Evolutionary conservation across 2,888 invertebrate genomes (phyloP), one percentile per base, ranked within the genome.

Genomic region (Anarsia innoxiella): DNA sequence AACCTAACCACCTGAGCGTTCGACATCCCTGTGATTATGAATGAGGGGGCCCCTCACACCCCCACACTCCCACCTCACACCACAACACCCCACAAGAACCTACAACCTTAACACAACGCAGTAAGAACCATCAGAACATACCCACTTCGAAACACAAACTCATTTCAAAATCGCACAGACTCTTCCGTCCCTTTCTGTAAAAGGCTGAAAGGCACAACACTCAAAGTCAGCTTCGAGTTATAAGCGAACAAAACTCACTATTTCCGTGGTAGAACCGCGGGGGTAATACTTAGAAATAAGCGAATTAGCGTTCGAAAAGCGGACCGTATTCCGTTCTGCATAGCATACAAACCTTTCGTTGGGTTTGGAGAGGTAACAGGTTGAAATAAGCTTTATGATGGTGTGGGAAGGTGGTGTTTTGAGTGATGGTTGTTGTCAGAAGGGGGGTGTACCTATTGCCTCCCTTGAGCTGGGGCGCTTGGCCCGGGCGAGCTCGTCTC

Each of bases 1-100:
- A 73, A 72, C 69, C 73, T 69, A 66, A 74, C 76, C 82, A 82
- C 79, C 80, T 80, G 80, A 74, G 79, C 76, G 72, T 75, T 75
- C 75, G 73, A 76, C 76, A 63, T 67, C 65, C 71, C 69, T 59
- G 70, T 69, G 73, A 74, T 79, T 76, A 79, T 77, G 75, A 80
- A 77, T 76, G 70, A 68, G 73, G 64, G 53, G 58, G 51, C 10
- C 23, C n/a, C n/a, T 25, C 9, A 30, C n/a, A 10, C 23, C 30
- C 36, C 31, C 9, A 15, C 23, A 10, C 56, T 56, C 56, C 61
- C 62, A 48, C 51, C 50, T 48, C 49, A 45, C 51, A 46, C 45
- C 44, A 31, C 31, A 28, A 13, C 36, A 39, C 32, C n/a, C 39
- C 31, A n/a, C n/a, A n/a, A n/a, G n/a, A n/a, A 45, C 39, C 43